A percentile compares a stretch with the other conserved stretches of the same genome.
Conservation (phyloP, 2,797 vertebrate genomes). For the Falco berigora region DNA sequence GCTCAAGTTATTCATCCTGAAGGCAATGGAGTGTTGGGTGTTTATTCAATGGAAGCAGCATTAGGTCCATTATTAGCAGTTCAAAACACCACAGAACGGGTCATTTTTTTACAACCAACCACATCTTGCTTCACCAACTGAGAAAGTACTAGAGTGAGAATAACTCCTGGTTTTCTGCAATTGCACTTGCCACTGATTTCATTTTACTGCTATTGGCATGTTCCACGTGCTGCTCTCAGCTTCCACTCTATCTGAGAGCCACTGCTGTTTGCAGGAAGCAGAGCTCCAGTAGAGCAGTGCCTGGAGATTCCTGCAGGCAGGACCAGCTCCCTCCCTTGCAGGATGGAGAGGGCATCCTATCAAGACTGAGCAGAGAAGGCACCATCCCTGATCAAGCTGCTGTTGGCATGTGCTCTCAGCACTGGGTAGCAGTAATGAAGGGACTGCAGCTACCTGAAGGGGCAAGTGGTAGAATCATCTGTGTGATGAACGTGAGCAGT, state of each 20-base stretch:
- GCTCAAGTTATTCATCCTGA: neutral
- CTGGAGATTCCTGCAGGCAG: neutral
- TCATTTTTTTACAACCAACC: neutral
- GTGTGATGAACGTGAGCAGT: neutral
- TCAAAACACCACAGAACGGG: neutral
- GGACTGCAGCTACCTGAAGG: neutral
- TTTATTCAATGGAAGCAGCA: neutral
- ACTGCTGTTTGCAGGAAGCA: neutral
- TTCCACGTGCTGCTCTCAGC: neutral
- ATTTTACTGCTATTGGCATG: neutral
- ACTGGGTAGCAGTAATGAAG: accelerated
- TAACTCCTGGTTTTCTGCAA: neutral
- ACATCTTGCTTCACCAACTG: neutral
- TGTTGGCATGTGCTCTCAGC: neutral
- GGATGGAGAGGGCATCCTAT: neutral
- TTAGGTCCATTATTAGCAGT: neutral
- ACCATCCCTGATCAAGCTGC: neutral
- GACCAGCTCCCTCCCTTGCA: neutral
- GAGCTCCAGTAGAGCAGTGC: neutral
- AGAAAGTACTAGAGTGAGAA: neutral
- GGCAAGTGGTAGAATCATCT: neutral
- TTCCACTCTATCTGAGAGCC: neutral
- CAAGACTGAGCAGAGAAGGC: neutral
- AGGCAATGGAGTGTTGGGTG: neutral
- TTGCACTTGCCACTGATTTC: neutral